Conservation (phyloP, 2,888 invertebrate species). For the Noctua janthina region DNA sequence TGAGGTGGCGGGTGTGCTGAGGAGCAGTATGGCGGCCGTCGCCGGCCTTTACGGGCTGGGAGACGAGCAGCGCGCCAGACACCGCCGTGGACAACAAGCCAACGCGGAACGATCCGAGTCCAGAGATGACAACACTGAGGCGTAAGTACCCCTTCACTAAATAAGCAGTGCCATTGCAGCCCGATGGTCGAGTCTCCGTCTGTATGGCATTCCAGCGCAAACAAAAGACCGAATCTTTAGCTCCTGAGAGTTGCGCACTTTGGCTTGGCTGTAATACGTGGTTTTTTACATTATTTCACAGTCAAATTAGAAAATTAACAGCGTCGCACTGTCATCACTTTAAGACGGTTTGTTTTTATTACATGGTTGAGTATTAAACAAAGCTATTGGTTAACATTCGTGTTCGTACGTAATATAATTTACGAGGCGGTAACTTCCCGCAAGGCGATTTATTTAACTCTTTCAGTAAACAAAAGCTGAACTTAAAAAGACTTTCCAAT, state of each 20-base stretch:
- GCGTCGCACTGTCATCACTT: neutral
- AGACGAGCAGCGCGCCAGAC: conserved; percentile 92
- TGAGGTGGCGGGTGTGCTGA: conserved; percentile 70
- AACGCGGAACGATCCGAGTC: conserved; percentile 93
- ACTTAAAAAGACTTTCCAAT: neutral
- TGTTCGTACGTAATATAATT: neutral
- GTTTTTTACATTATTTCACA: neutral
- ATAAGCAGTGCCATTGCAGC: neutral
- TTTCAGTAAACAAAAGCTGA: neutral
- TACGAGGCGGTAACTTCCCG: neutral
- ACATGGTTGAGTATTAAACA: neutral
- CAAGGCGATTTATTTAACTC: neutral
- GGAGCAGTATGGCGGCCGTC: conserved; percentile 92
- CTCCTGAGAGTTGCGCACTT: neutral
- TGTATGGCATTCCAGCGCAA: neutral
- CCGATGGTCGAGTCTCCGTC: neutral
- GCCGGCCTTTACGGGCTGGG: conserved; percentile 95
- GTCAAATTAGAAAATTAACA: neutral
- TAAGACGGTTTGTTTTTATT: neutral
- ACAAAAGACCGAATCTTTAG: neutral
- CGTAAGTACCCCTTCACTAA: conserved; percentile 83
- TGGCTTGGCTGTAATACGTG: neutral
- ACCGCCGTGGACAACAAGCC: conserved; percentile 89
- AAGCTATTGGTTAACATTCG: neutral
- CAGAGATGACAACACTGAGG: conserved; percentile 90